Conservation (phyloP, 2,888 invertebrate species). For the Drosophila kuntzei region DNA sequence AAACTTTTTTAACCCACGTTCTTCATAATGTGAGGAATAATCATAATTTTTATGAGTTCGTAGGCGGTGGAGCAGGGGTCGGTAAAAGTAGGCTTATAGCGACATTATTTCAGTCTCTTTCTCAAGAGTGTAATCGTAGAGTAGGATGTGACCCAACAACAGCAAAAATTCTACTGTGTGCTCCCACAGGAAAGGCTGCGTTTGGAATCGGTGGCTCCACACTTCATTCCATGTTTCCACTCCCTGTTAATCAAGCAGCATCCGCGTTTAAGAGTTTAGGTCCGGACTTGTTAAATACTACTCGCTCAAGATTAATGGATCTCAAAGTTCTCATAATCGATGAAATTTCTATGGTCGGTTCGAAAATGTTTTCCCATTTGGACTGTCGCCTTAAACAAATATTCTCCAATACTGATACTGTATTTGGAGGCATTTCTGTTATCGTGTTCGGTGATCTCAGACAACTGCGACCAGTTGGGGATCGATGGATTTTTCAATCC, state of each 20-base stretch:
- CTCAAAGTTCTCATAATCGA: constrained; percentile 18
- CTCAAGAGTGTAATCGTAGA: not conserved
- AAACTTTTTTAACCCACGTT: not conserved
- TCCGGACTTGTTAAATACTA: constrained; percentile 8
- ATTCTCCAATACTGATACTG: no score
- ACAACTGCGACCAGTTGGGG: not conserved
- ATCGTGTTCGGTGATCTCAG: no score
- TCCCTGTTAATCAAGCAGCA: constrained; percentile 4
- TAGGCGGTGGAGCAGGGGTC: constrained; percentile 42
- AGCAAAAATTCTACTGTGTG: constrained; percentile 16
- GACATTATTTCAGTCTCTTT: constrained; percentile 15
- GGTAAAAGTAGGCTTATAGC: constrained; percentile 27
- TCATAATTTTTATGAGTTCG: constrained; percentile 25
- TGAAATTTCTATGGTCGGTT: constrained; percentile 14
- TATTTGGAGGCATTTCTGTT: no score
- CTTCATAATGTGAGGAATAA: constrained; percentile 10
- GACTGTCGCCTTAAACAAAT: constrained; percentile 5
- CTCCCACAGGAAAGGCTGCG: constrained; percentile 13
- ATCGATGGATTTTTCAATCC: constrained; percentile 24
- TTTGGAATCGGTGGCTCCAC: constrained; percentile 18
- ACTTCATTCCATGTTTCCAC: constrained; percentile 16
- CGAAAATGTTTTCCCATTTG: constrained; percentile 7
- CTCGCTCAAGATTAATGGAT: constrained; percentile 14
- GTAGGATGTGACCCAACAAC: constrained; percentile 11
- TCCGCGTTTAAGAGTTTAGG: not conserved